Percentiles rank a stretch among this genome's conserved stretches.
phyloP scores from a whole-genome alignment of 2,113 vertebrate genomes.

The Psettodes erumei region DNA sequence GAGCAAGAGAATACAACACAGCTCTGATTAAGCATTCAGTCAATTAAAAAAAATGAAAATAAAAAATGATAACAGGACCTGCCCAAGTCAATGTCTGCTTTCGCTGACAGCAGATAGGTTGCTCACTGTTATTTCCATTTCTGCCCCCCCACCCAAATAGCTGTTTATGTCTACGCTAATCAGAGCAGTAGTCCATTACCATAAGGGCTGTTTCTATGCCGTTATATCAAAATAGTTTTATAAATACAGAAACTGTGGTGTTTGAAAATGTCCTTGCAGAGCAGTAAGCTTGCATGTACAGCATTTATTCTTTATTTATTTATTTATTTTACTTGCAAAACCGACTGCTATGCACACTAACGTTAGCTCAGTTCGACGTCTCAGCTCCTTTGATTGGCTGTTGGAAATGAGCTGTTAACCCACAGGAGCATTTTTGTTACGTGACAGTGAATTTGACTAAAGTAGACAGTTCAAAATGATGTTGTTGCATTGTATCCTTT shows the following conservation, averaged over 20 bases:
- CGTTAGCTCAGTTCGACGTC: neutral
- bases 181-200: conserved; percentile 10
- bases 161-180: conserved; percentile 41
- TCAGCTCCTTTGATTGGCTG: conserved; percentile 4
- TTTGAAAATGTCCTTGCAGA: neutral
- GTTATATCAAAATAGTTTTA: conserved; percentile 15
- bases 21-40: neutral
- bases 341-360: neutral
- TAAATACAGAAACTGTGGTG: neutral
- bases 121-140: conserved; percentile 6
- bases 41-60: neutral
- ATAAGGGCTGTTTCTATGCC: conserved; percentile 12
- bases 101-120: neutral
- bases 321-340: neutral
- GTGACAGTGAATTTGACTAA: conserved; percentile 30
- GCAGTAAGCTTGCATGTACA: neutral
- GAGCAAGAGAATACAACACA: neutral
- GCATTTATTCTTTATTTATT: too few relatives aligned
- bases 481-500: conserved; percentile 29
- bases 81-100: neutral
- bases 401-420: conserved; percentile 20
- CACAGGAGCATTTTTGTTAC: conserved; percentile 44
- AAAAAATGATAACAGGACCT: neutral
- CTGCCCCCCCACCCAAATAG: too few relatives aligned
- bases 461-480: conserved; percentile 33